These are phyloP conservation scores for Pyrrhosoma nymphula DNA, from an alignment of 2,888 invertebrate genomes.

Conservation along the genomic window DNA sequence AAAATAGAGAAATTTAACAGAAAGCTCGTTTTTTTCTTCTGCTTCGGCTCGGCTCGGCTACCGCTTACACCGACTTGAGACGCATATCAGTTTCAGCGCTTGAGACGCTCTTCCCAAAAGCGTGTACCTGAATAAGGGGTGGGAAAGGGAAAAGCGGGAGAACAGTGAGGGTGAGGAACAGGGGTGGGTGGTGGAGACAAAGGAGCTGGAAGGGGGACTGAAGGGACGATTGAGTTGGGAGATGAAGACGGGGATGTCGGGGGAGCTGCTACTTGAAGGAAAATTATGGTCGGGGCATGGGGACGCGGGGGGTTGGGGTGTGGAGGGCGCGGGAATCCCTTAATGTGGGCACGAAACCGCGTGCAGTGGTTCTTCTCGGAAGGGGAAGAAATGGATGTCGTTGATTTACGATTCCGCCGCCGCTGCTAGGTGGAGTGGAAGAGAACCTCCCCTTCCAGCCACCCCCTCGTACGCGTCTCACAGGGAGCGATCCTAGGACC, in stretches of 20 bases:
- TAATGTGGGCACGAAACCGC: neutral
- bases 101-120: too few relatives aligned
- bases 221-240: neutral
- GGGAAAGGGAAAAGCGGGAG: too few relatives aligned
- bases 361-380: slow-evolving; percentile 11
- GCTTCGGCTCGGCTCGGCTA: too few relatives aligned
- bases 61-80: too few relatives aligned
- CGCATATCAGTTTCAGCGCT: too few relatives aligned
- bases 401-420: slow-evolving; percentile 3
- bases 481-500: neutral
- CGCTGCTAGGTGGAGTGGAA: neutral
- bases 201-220: too few relatives aligned
- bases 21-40: too few relatives aligned
- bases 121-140: too few relatives aligned
- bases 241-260: neutral
- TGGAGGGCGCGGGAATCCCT: neutral
- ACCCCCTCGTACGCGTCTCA: neutral
- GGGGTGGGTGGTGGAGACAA: too few relatives aligned
- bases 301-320: neutral
- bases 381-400: neutral
- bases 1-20: too few relatives aligned
- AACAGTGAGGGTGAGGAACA: too few relatives aligned
- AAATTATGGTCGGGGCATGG: neutral
- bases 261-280: neutral
- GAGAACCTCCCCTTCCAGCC: neutral